These are phyloP conservation scores for Cyclophora albipunctata DNA, from an alignment of 2,888 invertebrate genomes.

Conservation along the genomic window DNA sequence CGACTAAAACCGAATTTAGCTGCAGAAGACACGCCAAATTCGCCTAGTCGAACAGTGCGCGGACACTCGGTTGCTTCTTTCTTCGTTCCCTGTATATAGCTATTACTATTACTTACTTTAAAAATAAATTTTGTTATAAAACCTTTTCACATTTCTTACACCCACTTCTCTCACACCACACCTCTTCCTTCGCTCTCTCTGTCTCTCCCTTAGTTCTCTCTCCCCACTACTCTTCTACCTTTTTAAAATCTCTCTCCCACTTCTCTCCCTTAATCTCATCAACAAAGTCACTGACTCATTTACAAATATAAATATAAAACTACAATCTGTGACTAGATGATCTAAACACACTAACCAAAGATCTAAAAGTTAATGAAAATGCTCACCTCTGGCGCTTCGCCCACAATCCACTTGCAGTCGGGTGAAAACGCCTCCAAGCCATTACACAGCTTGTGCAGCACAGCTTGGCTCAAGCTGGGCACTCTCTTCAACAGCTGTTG, in stretches of 20 bases:
- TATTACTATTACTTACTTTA: no score
- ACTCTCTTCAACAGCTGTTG: constrained; percentile 89
- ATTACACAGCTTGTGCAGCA: constrained; percentile 87
- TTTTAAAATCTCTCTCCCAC: constrained; percentile 3
- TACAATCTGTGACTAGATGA: no score
- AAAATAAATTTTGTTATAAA: no score
- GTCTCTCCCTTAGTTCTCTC: background rate
- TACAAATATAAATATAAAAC: no score
- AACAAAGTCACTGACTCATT: no score
- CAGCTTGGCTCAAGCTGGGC: constrained; percentile 83
- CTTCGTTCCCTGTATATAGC: no score
- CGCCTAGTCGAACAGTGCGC: background rate
- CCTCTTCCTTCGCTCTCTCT: no score
- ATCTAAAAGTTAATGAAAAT: no score
- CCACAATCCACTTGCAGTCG: constrained; percentile 96
- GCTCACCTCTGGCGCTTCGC: constrained; percentile 91
- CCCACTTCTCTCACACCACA: no score
- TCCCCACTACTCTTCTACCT: background rate
- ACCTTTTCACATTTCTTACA: no score
- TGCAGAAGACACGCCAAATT: constrained; percentile 9
- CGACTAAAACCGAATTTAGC: constrained; percentile 20
- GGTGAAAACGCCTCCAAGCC: constrained; percentile 97
- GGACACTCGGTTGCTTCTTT: background rate
- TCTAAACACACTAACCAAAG: no score
- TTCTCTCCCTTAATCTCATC: background rate